Percentiles rank a stretch among this genome's conserved stretches.
Conservation (phyloP, 2,797 vertebrate genomes). For the Hapalemur alaotrensis region DNA sequence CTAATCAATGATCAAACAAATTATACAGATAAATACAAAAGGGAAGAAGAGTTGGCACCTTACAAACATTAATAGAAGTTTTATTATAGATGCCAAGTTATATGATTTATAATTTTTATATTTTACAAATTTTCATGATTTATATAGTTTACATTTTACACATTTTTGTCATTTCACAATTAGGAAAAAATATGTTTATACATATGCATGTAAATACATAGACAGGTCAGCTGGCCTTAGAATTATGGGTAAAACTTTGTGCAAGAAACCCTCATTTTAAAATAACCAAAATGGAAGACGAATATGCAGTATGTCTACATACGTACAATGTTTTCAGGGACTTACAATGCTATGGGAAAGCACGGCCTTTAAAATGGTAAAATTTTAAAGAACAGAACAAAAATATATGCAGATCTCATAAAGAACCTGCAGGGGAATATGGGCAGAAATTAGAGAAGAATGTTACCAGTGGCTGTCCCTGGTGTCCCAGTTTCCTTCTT, state of each 20-base stretch:
- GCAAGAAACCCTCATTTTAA: not conserved
- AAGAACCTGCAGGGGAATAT: not conserved
- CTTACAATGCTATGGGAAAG: not conserved
- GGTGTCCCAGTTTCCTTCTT: not conserved
- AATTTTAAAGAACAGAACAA: not conserved
- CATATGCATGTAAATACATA: not conserved
- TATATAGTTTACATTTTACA: not conserved
- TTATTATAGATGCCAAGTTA: not conserved
- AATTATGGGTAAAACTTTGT: not conserved
- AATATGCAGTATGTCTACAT: not conserved
- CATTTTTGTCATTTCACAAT: slow-evolving; percentile 11
- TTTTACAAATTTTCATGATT: not conserved
- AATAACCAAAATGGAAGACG: not conserved
- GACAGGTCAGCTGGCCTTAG: not conserved
- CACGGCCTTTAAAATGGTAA: not conserved
- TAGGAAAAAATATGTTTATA: not conserved
- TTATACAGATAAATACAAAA: not conserved
- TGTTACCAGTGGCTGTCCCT: not conserved
- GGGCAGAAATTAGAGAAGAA: not conserved
- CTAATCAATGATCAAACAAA: not conserved
- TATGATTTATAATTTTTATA: not conserved
- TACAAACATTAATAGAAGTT: not conserved
- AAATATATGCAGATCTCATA: not conserved
- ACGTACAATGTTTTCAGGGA: not conserved
- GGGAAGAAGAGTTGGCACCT: not conserved